These are phyloP conservation scores for Argya squamiceps DNA, from an alignment of 2,797 vertebrate genomes.

Conservation along the genomic window DNA sequence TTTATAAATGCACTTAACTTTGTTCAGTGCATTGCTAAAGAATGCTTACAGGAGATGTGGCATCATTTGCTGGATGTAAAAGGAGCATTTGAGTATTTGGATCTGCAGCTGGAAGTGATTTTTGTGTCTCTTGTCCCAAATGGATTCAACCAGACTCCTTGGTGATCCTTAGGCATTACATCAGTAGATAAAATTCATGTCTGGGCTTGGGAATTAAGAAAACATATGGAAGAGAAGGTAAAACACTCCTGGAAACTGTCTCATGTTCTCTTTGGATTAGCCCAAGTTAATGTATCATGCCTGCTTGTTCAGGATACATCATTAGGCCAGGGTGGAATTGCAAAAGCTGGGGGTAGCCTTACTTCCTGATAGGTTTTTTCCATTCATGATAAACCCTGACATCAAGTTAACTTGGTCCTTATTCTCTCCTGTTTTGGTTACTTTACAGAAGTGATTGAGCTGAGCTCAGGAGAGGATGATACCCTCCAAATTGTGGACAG, in stretches of 20 bases:
- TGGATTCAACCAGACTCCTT: not conserved
- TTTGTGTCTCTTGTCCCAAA: not conserved
- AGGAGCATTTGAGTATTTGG: not conserved
- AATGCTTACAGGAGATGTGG: not conserved
- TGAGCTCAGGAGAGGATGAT: constrained; percentile 96
- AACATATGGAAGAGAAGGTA: not conserved
- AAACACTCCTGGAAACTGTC: not conserved
- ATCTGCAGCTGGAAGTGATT: not conserved
- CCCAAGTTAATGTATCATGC: not conserved
- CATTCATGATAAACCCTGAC: not conserved
- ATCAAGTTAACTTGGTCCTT: not conserved
- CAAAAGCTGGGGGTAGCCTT: not conserved
- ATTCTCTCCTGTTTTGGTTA: not conserved
- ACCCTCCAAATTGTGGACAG: constrained; percentile 88
- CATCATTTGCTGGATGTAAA: not conserved
- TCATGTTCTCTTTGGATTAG: not conserved
- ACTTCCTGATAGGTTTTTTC: not conserved
- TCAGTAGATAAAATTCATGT: not conserved
- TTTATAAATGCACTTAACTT: not conserved
- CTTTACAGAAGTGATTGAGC: constrained; percentile 91
- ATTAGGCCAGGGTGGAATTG: not conserved
- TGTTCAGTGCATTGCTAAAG: not conserved
- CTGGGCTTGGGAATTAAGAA: not conserved
- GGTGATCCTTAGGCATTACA: not conserved
- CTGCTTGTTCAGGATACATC: not conserved